phyloP scores from a whole-genome alignment of 2,113 vertebrate genomes.

The Saccopteryx bilineata region DNA sequence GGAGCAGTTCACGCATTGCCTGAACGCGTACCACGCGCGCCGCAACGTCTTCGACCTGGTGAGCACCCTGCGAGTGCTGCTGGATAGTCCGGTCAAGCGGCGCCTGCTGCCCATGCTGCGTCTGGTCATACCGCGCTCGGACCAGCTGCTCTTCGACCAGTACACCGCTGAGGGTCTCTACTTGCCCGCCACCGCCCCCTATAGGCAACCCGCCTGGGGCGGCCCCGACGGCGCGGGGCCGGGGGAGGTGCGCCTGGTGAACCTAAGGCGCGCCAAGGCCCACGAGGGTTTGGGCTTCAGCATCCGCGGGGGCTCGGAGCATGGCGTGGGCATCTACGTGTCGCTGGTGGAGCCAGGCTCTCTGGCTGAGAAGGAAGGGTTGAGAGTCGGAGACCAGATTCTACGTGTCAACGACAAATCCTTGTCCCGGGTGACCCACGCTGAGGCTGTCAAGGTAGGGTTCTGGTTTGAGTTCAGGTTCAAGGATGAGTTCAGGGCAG shows the following conservation, averaged over 20 bases:
- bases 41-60: conserved; percentile 98
- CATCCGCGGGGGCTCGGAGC: conserved; percentile 97
- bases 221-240: conserved; percentile 77
- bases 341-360: conserved; percentile 97
- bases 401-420: conserved; percentile 96
- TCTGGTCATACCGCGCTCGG: conserved; percentile 96
- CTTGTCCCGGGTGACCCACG: conserved; percentile 95
- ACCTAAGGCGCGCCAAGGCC: conserved; percentile 94
- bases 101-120: conserved; percentile 97
- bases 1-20: conserved; percentile 97
- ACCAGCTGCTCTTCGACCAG: conserved; percentile 98
- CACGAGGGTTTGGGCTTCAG: conserved; percentile 98
- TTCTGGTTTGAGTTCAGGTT: not conserved
- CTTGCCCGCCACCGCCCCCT: conserved; percentile 87
- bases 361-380: conserved; percentile 95
- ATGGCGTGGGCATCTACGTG: conserved; percentile 98
- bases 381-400: conserved; percentile 97
- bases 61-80: conserved; percentile 95
- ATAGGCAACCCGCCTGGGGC: conserved; percentile 78
- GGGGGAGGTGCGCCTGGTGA: conserved; percentile 93
- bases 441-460: conserved; percentile 96
- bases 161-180: conserved; percentile 97
- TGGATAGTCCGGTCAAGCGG: conserved; percentile 94
- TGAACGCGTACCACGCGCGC: conserved; percentile 96
- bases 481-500: not conserved